These are phyloP conservation scores for Aphaenogaster ashmeadi DNA, from an alignment of 1,140 invertebrate genomes.

Conservation along the genomic window DNA sequence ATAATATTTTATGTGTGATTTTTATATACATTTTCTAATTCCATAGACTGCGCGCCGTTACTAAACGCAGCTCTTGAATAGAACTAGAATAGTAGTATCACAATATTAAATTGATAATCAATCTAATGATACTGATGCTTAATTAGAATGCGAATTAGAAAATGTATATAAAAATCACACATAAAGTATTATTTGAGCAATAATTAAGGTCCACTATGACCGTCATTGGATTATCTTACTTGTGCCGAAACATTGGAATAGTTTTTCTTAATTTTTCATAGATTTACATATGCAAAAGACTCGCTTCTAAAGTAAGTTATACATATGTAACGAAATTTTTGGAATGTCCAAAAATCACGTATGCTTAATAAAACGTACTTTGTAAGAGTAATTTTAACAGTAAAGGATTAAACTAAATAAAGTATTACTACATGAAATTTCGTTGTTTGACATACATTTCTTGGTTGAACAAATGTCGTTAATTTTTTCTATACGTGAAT, in stretches of 20 bases:
- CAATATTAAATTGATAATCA: too few relatives aligned
- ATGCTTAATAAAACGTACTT: not conserved
- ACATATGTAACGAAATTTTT: not conserved
- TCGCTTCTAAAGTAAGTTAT: not conserved
- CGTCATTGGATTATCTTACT: constrained; percentile 1
- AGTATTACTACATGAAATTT: not conserved
- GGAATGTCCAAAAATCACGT: not conserved
- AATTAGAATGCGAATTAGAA: too few relatives aligned
- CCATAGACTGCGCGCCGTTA: too few relatives aligned
- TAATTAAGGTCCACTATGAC: too few relatives aligned
- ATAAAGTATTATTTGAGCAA: too few relatives aligned
- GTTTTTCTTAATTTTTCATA: not conserved
- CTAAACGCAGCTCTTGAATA: too few relatives aligned
- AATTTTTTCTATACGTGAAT: not conserved
- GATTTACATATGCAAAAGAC: not conserved
- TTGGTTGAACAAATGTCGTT: not conserved
- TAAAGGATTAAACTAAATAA: constrained; percentile 7
- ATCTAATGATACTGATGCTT: too few relatives aligned
- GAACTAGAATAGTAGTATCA: too few relatives aligned
- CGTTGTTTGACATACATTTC: not conserved
- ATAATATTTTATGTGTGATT: too few relatives aligned
- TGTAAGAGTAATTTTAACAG: not conserved
- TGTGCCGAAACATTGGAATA: not conserved
- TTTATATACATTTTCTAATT: too few relatives aligned
- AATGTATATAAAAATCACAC: too few relatives aligned